A percentile compares a stretch with the other conserved stretches of the same genome.
Evolutionary conservation across 2,113 vertebrate genomes (phyloP).

Genomic region (Phasianus colchicus): DNA sequence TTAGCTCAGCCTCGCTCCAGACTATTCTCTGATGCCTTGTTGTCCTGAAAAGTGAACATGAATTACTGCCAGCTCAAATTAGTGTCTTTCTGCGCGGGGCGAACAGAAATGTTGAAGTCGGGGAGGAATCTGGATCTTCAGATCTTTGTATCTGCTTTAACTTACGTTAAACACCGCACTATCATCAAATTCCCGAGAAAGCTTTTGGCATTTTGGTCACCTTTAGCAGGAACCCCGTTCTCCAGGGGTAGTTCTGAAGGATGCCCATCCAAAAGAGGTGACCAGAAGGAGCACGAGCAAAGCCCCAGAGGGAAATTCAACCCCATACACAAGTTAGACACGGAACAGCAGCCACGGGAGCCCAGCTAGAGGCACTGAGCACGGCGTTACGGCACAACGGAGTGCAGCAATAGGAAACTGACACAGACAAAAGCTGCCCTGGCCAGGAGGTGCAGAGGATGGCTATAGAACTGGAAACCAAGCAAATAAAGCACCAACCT

Average conservation of each 20-base stretch:
- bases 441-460: neutral
- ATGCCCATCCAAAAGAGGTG: neutral
- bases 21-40: constrained; percentile 19
- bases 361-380: neutral
- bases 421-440: fast-evolving
- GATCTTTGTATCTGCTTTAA: neutral
- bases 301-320: neutral
- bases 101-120: neutral
- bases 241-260: fast-evolving
- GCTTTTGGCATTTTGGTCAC: fast-evolving
- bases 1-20: neutral
- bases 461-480: neutral
- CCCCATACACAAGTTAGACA: neutral
- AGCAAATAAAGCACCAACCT: neutral
- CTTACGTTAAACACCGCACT: fast-evolving
- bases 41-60: constrained; percentile 56
- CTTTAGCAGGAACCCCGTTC: fast-evolving
- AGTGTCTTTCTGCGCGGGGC: neutral
- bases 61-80: constrained; percentile 63
- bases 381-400: neutral
- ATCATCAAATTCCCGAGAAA: fast-evolving
- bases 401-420: fast-evolving
- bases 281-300: neutral
- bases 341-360: neutral
- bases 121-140: neutral